Evolutionary conservation across 2,113 vertebrate genomes (phyloP).

Genomic region (Zosterops japonicus): DNA sequence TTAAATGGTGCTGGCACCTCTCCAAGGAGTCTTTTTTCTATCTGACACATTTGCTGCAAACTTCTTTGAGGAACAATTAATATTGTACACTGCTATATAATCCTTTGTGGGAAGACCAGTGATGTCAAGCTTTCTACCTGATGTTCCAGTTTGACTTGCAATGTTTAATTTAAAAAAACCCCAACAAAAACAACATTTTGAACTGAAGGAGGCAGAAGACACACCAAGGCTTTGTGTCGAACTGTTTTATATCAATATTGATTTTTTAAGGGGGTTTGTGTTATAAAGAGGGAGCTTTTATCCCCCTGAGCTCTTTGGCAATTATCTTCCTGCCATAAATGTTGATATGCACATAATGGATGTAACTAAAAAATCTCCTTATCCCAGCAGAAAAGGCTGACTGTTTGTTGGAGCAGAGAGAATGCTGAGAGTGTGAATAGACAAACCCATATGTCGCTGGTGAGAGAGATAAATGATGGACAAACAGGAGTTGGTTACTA

Average conservation of each 20-base stretch:
- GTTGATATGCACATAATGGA: constrained; percentile 83
- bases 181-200: background rate
- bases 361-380: constrained; percentile 82
- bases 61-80: constrained; percentile 59
- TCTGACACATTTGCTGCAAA: constrained; percentile 27
- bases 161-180: background rate
- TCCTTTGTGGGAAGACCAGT: background rate
- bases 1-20: constrained; percentile 41
- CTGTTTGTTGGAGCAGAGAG: constrained; percentile 82
- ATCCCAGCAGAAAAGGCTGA: constrained; percentile 80
- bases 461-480: constrained; percentile 81
- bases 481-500: constrained; percentile 77
- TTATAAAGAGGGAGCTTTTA: constrained; percentile 78
- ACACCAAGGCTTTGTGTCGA: constrained; percentile 41
- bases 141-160: constrained; percentile 1
- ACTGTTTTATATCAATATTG: constrained; percentile 78
- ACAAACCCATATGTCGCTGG: constrained; percentile 80
- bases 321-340: constrained; percentile 84
- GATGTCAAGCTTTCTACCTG: constrained; percentile 2
- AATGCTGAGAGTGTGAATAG: constrained; percentile 81
- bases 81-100: constrained; percentile 2
- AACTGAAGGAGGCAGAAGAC: constrained; percentile 40
- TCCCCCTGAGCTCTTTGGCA: constrained; percentile 79
- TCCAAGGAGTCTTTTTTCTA: constrained; percentile 43
- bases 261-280: constrained; percentile 68